Base-by-base conservation (phyloP, 2,888 invertebrate species). In the Blastobasis lacticolella region DNA sequence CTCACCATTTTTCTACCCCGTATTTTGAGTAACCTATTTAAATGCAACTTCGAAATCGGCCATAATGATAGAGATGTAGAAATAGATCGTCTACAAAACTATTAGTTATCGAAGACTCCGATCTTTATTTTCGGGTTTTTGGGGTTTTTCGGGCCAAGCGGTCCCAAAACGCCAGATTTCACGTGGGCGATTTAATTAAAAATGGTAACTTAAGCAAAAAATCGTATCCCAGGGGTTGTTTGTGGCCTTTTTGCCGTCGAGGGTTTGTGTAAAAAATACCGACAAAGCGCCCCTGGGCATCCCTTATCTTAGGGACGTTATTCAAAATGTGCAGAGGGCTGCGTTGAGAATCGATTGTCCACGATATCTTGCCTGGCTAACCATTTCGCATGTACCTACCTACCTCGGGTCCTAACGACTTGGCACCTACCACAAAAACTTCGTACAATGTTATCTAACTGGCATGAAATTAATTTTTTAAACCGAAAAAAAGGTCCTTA, bases 161-260 rank as follows among this genome's bases (percentile, higher is more conserved):
- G 46, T 46, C 49, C 48, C 54, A 48, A 10, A 42, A 43, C 10
- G 23, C 10, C 38, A 43, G 37, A 38, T 23, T 23, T 23, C 23
- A 23, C 23, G 10, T 46, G 37, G 43, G 41, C 61, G 61, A 64
- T 66, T 80, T 87, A 88, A 87, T 88, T 86, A 84, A 84, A 82
- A 79, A 47, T 45, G 77, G 75, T 78, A 74, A 74, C 61, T 57
- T 72, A 63, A 60, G 73, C 78, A 83, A 86, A 87, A 86, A 86
- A 78, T 56, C 56, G 57, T 67, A 66, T 73, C 73, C 67, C 57
- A 71, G 78, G 81, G 84, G 75, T 74, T 76, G 68, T 63, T 57
- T 55, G 68, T 66, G 77, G 79, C 81, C 75, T 73, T 74, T 54
- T 58, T 49, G n/a, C 53, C 53, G 48, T 54, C 49, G 62, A 66